These are phyloP conservation scores for Gortyna flavago DNA, from an alignment of 2,888 invertebrate genomes.

Conservation along the genomic window DNA sequence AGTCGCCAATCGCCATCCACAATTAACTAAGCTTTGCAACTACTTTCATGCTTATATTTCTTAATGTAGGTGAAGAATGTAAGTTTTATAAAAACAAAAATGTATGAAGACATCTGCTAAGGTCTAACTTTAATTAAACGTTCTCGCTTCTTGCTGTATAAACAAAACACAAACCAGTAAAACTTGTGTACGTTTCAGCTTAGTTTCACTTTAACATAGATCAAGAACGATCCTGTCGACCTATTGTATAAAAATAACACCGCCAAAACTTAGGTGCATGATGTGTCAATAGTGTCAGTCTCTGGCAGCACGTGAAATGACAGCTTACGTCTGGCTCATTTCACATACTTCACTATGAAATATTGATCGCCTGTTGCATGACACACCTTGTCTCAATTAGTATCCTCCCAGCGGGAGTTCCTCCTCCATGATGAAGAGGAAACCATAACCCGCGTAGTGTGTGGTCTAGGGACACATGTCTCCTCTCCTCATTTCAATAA, in stretches of 20 bases:
- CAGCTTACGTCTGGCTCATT: too few relatives aligned
- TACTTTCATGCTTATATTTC: too few relatives aligned
- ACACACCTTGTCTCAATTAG: constrained; percentile 16
- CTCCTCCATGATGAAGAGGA: neutral
- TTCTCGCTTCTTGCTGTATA: neutral
- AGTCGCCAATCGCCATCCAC: neutral
- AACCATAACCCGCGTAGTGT: constrained; percentile 45
- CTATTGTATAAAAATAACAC: neutral
- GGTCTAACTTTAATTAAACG: neutral
- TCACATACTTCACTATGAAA: neutral
- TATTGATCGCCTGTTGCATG: neutral
- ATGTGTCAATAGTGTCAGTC: neutral
- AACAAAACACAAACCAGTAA: neutral
- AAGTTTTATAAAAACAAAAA: neutral
- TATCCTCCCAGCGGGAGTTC: constrained; percentile 34
- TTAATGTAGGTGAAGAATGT: too few relatives aligned
- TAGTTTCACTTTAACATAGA: neutral
- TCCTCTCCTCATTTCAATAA: constrained; percentile 59
- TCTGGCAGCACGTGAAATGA: too few relatives aligned
- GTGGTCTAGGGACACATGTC: constrained; percentile 58
- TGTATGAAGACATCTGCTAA: neutral
- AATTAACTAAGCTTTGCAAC: neutral
- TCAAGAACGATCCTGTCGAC: neutral
- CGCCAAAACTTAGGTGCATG: neutral
- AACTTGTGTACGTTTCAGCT: neutral